Evolutionary conservation across 2,113 vertebrate genomes (phyloP).

Genomic region (Pontoporia blainvillei): DNA sequence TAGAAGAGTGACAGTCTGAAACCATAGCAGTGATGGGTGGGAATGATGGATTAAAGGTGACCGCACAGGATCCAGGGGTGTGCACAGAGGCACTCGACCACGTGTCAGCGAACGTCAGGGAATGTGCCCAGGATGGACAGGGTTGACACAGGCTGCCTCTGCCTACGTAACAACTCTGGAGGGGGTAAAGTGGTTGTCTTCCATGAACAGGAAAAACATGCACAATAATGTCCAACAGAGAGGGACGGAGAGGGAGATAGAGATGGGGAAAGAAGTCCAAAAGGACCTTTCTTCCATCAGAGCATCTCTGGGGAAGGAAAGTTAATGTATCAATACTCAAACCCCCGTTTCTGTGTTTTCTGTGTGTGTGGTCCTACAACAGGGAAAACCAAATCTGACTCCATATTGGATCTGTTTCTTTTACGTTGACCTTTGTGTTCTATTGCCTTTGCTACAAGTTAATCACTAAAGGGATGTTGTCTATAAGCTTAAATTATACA

Average conservation of each 20-base stretch:
- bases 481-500: not conserved
- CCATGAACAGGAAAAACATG: accelerated
- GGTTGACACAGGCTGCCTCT: not conserved
- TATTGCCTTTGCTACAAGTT: not conserved
- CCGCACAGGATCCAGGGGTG: accelerated
- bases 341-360: accelerated
- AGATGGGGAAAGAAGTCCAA: accelerated
- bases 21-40: accelerated
- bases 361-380: accelerated
- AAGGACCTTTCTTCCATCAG: not conserved
- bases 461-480: not conserved
- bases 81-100: accelerated
- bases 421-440: not conserved
- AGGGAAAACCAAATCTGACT: no score
- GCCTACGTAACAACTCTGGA: no score
- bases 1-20: not conserved
- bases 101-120: accelerated
- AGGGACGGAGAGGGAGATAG: accelerated
- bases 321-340: accelerated
- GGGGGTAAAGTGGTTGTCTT: no score
- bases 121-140: accelerated
- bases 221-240: accelerated
- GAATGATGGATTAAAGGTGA: accelerated
- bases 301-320: not conserved
- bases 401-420: not conserved